Evolutionary conservation across 2,888 invertebrate species (phyloP).

Genomic region (Machimus atricapillus): DNA sequence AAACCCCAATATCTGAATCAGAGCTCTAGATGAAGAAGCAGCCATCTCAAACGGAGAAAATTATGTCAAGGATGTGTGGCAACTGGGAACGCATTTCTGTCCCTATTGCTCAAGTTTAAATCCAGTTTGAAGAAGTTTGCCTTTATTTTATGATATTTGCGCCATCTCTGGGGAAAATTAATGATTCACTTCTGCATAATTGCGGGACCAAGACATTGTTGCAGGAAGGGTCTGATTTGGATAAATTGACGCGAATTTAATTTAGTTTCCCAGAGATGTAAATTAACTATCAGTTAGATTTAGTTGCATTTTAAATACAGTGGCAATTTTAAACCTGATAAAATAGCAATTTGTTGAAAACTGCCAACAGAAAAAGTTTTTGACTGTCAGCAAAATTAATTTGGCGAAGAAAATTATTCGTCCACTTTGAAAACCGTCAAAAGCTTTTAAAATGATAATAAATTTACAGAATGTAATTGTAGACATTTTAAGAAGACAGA

Average conservation of each 20-base stretch:
- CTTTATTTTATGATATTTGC: background rate
- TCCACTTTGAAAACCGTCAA: background rate
- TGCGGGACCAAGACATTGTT: background rate
- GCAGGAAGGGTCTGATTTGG: background rate
- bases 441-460: background rate
- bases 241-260: background rate
- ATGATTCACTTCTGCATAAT: constrained; percentile 1
- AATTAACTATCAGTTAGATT: background rate
- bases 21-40: background rate
- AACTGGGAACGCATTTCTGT: background rate
- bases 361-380: background rate
- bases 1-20: background rate
- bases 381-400: background rate
- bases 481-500: background rate
- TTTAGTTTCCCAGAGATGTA: background rate
- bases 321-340: background rate
- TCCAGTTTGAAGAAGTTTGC: background rate
- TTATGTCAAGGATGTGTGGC: constrained; percentile 20
- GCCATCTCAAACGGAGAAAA: background rate
- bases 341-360: background rate
- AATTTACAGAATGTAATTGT: background rate
- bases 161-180: background rate
- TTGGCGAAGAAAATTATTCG: background rate
- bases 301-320: background rate
- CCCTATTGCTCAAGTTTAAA: background rate